A percentile compares a stretch with the other conserved stretches of the same genome.
Evolutionary conservation across 2,797 vertebrate genomes (phyloP).

Genomic region (Menidia menidia): DNA sequence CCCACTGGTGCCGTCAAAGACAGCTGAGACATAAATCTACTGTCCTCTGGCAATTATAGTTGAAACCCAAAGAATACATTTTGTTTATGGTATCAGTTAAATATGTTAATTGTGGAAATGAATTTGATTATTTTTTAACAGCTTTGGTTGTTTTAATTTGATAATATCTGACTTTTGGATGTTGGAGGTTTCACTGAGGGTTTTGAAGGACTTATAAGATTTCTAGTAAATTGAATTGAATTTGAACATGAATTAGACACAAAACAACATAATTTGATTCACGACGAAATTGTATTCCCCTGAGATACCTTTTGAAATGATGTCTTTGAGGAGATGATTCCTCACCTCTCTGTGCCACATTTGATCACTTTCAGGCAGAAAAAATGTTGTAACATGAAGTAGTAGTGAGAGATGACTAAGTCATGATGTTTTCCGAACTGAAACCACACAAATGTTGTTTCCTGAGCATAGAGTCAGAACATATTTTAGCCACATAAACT

Average conservation of each 20-base stretch:
- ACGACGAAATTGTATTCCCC: too few species aligned
- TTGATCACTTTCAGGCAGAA: too few species aligned
- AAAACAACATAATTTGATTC: neutral
- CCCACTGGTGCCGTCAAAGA: conserved; percentile 41
- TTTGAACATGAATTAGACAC: neutral
- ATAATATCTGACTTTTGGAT: conserved; percentile 12
- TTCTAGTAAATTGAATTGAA: neutral
- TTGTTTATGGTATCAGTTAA: conserved; percentile 17
- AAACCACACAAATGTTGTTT: too few species aligned
- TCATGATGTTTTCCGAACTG: too few species aligned
- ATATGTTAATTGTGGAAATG: conserved; percentile 1
- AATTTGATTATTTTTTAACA: conserved; percentile 19
- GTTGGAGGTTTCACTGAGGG: neutral
- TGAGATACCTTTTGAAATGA: too few species aligned
- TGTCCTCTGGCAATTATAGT: conserved; percentile 24
- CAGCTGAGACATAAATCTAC: conserved; percentile 7
- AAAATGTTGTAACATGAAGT: too few species aligned
- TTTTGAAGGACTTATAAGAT: conserved; percentile 1
- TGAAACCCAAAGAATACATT: conserved; percentile 13
- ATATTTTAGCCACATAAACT: too few species aligned
- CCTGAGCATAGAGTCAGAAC: too few species aligned
- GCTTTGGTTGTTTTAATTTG: conserved; percentile 4
- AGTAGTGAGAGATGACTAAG: too few species aligned
- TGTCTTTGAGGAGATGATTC: too few species aligned
- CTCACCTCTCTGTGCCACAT: too few species aligned